Evolutionary conservation across 2,888 invertebrate genomes (phyloP).

Genomic region (Acronicta aceris): DNA sequence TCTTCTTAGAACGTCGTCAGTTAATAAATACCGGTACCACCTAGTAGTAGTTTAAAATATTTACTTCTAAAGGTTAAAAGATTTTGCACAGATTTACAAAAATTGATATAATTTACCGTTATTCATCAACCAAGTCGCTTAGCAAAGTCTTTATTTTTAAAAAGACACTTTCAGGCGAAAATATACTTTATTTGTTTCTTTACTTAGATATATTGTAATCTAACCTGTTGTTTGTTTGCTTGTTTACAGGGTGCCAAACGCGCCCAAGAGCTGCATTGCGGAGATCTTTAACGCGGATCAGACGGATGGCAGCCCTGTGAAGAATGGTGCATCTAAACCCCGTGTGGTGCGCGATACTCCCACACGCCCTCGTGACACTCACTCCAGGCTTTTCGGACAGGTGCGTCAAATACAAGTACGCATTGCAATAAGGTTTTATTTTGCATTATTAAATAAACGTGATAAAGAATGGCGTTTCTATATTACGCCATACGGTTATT

Average conservation of each 20-base stretch:
- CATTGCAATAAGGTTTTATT: neutral
- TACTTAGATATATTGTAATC: neutral
- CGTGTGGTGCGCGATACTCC: slow-evolving; percentile 89
- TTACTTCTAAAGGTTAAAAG: too few species aligned
- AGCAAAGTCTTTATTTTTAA: too few species aligned
- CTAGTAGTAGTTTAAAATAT: too few species aligned
- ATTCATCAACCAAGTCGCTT: too few species aligned
- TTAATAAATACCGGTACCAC: too few species aligned
- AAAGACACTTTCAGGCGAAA: too few species aligned
- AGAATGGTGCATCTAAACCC: slow-evolving; percentile 77
- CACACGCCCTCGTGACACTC: slow-evolving; percentile 90
- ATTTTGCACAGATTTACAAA: too few species aligned
- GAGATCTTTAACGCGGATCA: slow-evolving; percentile 87
- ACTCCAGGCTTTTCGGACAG: slow-evolving; percentile 90
- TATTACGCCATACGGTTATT: too few species aligned
- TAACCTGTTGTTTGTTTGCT: slow-evolving; percentile 37
- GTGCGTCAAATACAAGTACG: slow-evolving; percentile 58
- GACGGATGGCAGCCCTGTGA: slow-evolving; percentile 77
- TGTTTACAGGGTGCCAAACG: slow-evolving; percentile 88
- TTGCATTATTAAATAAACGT: neutral
- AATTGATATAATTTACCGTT: too few species aligned
- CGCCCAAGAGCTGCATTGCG: slow-evolving; percentile 90
- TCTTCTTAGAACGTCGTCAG: too few species aligned
- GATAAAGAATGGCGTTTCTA: too few species aligned
- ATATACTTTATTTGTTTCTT: neutral